Conservation (phyloP, 2,797 vertebrate genomes). For the Rhadinocentrus ornatus region DNA sequence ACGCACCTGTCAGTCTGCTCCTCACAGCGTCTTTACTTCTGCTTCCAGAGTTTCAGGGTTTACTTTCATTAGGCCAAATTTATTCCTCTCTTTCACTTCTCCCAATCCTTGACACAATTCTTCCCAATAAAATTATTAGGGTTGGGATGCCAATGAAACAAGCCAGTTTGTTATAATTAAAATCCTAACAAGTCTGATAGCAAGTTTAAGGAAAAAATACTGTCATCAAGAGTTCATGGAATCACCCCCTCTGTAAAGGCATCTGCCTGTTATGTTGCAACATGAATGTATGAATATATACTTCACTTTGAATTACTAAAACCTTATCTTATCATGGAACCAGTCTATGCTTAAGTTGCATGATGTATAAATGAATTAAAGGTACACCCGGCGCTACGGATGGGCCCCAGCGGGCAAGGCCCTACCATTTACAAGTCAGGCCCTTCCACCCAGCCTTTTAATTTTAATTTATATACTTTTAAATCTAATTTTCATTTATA, state of each 20-base stretch:
- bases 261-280: background rate
- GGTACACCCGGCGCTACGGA: too few relatives aligned
- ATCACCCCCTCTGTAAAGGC: background rate
- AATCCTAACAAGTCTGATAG: background rate
- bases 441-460: too few relatives aligned
- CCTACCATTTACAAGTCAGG: too few relatives aligned
- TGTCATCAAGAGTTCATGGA: slow-evolving; percentile 8
- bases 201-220: background rate
- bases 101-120: background rate
- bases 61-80: background rate
- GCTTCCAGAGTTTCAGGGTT: slow-evolving; percentile 17
- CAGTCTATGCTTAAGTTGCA: background rate
- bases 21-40: slow-evolving; percentile 17
- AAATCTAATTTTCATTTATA: too few relatives aligned
- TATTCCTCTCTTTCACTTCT: background rate
- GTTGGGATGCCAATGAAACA: background rate
- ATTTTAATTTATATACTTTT: too few relatives aligned
- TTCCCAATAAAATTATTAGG: background rate
- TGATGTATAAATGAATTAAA: background rate
- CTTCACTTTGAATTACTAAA: background rate
- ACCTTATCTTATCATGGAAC: background rate
- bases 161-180: background rate
- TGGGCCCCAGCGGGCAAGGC: too few relatives aligned
- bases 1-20: slow-evolving; percentile 24
- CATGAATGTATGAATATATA: background rate